Percentiles rank a stretch among this genome's conserved stretches.
Evolutionary conservation across 2,113 vertebrate genomes (phyloP).

Genomic region (Apistogramma diplotaenia): DNA sequence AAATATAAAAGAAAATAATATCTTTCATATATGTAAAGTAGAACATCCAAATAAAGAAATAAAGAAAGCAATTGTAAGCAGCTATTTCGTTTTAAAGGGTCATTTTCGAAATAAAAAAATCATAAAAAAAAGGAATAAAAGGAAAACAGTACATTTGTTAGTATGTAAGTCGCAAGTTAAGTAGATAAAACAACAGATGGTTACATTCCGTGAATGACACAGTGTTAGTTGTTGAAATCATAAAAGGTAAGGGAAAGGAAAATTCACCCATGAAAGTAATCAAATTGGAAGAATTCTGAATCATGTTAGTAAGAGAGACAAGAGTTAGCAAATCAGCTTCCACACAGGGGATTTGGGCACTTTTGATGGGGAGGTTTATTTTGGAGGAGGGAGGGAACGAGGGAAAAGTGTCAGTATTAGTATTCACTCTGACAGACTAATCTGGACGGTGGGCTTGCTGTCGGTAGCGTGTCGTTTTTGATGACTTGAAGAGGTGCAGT

Average conservation of each 20-base stretch:
- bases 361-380: slow-evolving; percentile 43
- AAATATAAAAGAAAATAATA: slow-evolving; percentile 10
- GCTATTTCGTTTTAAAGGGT: slow-evolving; percentile 52
- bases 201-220: slow-evolving; percentile 87
- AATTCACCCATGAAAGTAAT: slow-evolving; percentile 71
- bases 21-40: not conserved
- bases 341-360: slow-evolving; percentile 57
- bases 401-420: slow-evolving; percentile 75
- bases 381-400: slow-evolving; percentile 58
- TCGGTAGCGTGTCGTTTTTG: slow-evolving; percentile 6
- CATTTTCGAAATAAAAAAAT: slow-evolving; percentile 53
- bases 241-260: slow-evolving; percentile 69
- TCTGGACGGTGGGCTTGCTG: slow-evolving; percentile 38
- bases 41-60: slow-evolving; percentile 81
- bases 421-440: slow-evolving; percentile 69
- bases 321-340: slow-evolving; percentile 81
- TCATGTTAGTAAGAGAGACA: slow-evolving; percentile 89
- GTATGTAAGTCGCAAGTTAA: slow-evolving; percentile 79
- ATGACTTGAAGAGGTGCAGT: slow-evolving; percentile 22
- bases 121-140: slow-evolving; percentile 49
- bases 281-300: slow-evolving; percentile 75
- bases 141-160: slow-evolving; percentile 77
- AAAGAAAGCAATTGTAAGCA: slow-evolving; percentile 70
- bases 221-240: slow-evolving; percentile 85
- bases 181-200: slow-evolving; percentile 80